Conservation (phyloP, 2,113 vertebrate species). For the Panthera tigris region DNA sequence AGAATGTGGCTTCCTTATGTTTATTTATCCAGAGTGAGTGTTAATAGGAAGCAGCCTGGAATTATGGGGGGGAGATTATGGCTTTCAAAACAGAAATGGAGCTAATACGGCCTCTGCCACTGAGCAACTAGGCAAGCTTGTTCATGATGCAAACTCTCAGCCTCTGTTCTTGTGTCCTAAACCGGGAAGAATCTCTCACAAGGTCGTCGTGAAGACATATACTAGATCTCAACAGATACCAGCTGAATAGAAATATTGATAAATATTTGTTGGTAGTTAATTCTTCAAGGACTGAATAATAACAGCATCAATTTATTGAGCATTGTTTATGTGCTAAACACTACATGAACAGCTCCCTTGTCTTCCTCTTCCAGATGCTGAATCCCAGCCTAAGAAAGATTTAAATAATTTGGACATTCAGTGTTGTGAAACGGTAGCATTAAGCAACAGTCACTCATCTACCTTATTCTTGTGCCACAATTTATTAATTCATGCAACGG, state of each 20-base stretch:
- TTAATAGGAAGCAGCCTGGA: conserved; percentile 72
- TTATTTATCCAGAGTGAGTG: conserved; percentile 70
- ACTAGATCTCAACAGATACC: background rate
- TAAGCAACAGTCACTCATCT: background rate
- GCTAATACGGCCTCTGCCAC: conserved; percentile 34
- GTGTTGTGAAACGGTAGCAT: background rate
- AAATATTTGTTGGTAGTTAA: background rate
- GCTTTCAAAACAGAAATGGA: conserved; percentile 69
- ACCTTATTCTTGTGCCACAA: background rate
- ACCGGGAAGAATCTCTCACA: background rate
- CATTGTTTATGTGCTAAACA: background rate
- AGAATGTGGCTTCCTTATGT: conserved; percentile 71
- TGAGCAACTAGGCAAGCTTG: background rate
- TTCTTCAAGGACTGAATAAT: background rate
- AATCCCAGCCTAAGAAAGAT: background rate
- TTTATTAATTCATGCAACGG: background rate
- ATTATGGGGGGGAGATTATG: conserved; percentile 62
- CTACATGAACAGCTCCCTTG: background rate
- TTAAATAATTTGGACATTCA: background rate
- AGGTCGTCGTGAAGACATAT: background rate
- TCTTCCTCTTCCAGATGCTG: background rate
- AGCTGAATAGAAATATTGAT: background rate
- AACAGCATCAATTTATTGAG: background rate
- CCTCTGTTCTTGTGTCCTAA: conserved; percentile 34
- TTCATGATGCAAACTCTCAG: background rate